Percentiles rank a stretch among this genome's conserved stretches.
These are phyloP conservation scores for Aphelocoma coerulescens DNA, from an alignment of 2,113 vertebrate genomes.

Conservation along the genomic window DNA sequence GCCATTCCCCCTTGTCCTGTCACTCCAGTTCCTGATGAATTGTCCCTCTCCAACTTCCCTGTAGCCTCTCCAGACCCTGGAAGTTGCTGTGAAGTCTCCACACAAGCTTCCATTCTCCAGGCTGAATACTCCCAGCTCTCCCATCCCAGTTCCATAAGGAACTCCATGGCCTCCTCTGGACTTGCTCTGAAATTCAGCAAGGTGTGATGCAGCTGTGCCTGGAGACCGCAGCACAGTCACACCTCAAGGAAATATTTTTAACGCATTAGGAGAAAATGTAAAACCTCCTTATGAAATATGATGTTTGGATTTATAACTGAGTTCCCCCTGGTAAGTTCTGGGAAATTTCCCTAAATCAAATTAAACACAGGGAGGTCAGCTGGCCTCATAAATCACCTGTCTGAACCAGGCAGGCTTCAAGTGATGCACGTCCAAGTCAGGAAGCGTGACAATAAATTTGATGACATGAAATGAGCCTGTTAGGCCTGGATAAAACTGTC, in stretches of 20 bases:
- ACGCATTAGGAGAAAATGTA: neutral
- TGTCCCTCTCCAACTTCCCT: neutral
- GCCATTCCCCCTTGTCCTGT: neutral
- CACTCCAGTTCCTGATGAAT: neutral
- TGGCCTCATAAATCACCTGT: constrained; percentile 12
- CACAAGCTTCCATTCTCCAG: neutral
- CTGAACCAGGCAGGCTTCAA: neutral
- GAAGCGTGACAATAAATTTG: neutral
- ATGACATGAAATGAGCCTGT: neutral
- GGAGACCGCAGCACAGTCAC: neutral
- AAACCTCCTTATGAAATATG: neutral
- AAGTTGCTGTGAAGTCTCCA: neutral
- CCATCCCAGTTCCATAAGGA: accelerated
- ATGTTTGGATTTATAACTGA: constrained; percentile 7
- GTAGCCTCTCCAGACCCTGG: accelerated
- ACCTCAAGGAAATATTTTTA: neutral
- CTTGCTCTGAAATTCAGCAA: neutral
- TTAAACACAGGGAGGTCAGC: neutral
- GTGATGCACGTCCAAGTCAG: neutral
- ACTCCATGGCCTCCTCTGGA: neutral
- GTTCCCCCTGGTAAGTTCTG: neutral
- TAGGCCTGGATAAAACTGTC: neutral
- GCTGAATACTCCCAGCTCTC: neutral
- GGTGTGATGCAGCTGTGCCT: neutral
- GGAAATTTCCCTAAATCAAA: constrained; percentile 30